Evolutionary conservation across 1,140 invertebrate genomes (phyloP).

Genomic region (Thaumetopoea pityocampa): DNA sequence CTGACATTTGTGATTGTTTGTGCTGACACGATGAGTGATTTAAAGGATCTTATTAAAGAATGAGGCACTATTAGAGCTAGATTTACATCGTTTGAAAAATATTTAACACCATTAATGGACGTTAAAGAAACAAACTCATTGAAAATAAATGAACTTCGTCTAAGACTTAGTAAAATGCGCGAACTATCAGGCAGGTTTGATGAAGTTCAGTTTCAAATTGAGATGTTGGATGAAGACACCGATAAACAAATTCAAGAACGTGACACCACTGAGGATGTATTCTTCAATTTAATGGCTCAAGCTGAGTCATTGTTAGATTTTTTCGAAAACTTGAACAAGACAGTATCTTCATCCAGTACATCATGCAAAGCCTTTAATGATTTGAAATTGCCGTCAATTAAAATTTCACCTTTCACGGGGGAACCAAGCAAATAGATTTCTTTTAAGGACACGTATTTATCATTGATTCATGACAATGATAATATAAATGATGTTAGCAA

Average conservation of each 20-base stretch:
- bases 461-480: constrained; percentile 16
- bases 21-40: constrained; percentile 12
- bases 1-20: too few species aligned
- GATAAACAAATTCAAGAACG: constrained; percentile 15
- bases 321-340: constrained; percentile 2
- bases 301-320: constrained; percentile 9
- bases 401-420: constrained; percentile 12
- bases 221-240: constrained; percentile 15
- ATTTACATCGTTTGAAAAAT: constrained; percentile 20
- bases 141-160: constrained; percentile 14
- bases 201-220: constrained; percentile 16
- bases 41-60: constrained; percentile 20
- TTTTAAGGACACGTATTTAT: constrained; percentile 16
- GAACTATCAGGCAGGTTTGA: constrained; percentile 18
- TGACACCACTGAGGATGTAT: constrained; percentile 15
- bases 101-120: constrained; percentile 14
- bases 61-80: constrained; percentile 14
- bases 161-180: constrained; percentile 16
- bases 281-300: constrained; percentile 11
- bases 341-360: constrained; percentile 4
- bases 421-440: constrained; percentile 13
- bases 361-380: background rate
- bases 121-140: constrained; percentile 7
- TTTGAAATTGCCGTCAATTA: constrained; percentile 13
- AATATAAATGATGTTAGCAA: constrained; percentile 11